Percentiles rank a stretch among this genome's conserved stretches.
phyloP scores from a whole-genome alignment of 2,113 vertebrate species.

The Lasiurus cinereus region DNA sequence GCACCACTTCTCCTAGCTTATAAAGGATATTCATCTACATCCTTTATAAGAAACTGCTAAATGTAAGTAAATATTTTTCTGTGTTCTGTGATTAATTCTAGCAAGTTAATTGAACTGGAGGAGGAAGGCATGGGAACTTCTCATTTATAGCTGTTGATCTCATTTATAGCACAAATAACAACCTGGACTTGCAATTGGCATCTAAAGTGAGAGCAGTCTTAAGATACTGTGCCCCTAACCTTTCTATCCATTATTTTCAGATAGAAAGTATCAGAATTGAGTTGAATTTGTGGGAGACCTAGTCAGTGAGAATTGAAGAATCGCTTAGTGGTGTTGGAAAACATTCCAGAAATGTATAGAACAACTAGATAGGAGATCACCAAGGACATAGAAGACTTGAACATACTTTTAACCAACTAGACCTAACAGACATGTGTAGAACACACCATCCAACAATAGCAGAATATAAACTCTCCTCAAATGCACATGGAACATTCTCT shows the following conservation, averaged over 20 bases:
- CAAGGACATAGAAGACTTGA: background rate
- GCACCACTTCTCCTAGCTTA: background rate
- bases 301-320: background rate
- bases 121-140: background rate
- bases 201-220: background rate
- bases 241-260: background rate
- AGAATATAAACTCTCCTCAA: background rate
- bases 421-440: background rate
- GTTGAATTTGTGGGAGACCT: background rate
- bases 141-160: background rate
- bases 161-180: background rate
- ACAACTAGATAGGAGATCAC: background rate
- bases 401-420: background rate
- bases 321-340: background rate
- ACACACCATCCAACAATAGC: background rate
- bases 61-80: background rate
- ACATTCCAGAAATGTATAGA: background rate
- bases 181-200: background rate
- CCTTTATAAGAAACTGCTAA: background rate
- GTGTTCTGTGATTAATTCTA: background rate
- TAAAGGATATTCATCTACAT: background rate
- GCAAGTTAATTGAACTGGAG: background rate
- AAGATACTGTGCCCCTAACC: background rate
- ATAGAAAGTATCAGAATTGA: background rate
- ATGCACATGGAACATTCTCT: background rate